phyloP scores from a whole-genome alignment of 2,888 invertebrate genomes.

The Dynastes maya region DNA sequence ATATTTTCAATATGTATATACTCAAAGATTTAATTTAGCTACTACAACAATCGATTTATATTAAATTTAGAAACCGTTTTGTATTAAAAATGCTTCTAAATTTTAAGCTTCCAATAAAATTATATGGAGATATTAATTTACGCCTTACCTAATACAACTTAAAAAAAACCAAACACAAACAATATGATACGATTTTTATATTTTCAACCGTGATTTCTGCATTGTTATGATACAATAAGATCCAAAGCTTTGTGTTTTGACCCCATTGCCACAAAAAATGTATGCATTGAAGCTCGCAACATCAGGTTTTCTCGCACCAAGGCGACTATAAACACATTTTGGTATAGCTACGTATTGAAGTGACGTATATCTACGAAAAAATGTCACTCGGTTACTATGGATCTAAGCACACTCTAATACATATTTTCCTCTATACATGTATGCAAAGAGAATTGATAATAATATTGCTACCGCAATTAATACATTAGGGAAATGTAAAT shows the following conservation, averaged over 20 bases:
- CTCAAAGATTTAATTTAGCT: too few relatives aligned
- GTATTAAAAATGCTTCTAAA: too few relatives aligned
- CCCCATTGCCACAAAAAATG: conserved; percentile 29
- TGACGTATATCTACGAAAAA: conserved; percentile 22
- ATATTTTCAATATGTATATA: too few relatives aligned
- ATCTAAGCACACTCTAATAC: background rate
- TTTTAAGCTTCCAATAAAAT: too few relatives aligned
- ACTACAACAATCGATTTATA: too few relatives aligned
- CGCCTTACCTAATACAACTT: background rate
- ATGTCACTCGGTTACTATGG: conserved; percentile 13
- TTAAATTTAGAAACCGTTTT: too few relatives aligned
- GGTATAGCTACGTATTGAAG: conserved; percentile 22
- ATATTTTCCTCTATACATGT: background rate
- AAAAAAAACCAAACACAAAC: conserved; percentile 24
- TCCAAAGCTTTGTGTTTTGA: conserved; percentile 26
- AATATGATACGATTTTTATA: conserved; percentile 35
- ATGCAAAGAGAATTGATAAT: too few relatives aligned
- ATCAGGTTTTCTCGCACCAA: conserved; percentile 32
- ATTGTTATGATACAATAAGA: conserved; percentile 29
- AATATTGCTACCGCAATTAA: too few relatives aligned
- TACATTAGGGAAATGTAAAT: too few relatives aligned
- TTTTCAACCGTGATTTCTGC: conserved; percentile 29
- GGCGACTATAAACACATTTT: conserved; percentile 25
- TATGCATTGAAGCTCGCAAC: conserved; percentile 4
- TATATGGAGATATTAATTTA: too few relatives aligned